phyloP scores from a whole-genome alignment of 1,140 invertebrate species.

The Neodiprion lecontei region DNA sequence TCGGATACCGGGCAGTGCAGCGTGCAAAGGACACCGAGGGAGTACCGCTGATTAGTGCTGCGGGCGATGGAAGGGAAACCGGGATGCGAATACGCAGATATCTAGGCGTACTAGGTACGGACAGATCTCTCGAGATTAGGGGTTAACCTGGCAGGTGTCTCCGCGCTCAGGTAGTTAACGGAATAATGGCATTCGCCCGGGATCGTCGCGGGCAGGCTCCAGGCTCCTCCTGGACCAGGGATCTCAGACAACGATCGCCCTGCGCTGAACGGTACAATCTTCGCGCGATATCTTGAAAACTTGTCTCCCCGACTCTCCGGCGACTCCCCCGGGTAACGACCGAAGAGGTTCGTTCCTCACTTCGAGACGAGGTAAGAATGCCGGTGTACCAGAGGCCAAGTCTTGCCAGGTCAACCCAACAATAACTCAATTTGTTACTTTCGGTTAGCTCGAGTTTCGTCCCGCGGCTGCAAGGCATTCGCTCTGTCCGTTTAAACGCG shows the following conservation, averaged over 20 bases:
- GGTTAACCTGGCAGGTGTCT: conserved; percentile 5
- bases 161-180: background rate
- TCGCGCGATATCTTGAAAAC: background rate
- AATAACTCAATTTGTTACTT: conserved; percentile 1
- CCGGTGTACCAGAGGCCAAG: background rate
- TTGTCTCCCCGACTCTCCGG: background rate
- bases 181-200: no score
- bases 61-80: no score
- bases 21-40: background rate
- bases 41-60: no score
- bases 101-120: background rate
- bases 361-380: background rate
- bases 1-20: background rate
- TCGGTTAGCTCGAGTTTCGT: conserved; percentile 4
- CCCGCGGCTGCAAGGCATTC: background rate
- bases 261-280: conserved; percentile 1
- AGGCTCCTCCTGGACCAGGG: no score
- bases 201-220: no score
- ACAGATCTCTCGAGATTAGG: background rate
- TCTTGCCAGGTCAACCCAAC: background rate
- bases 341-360: background rate
- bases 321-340: background rate
- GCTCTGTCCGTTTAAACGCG: background rate
- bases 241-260: no score
- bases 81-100: background rate